These are phyloP conservation scores for Sarcophaga rosellei DNA, from an alignment of 2,888 invertebrate genomes.

Conservation along the genomic window DNA sequence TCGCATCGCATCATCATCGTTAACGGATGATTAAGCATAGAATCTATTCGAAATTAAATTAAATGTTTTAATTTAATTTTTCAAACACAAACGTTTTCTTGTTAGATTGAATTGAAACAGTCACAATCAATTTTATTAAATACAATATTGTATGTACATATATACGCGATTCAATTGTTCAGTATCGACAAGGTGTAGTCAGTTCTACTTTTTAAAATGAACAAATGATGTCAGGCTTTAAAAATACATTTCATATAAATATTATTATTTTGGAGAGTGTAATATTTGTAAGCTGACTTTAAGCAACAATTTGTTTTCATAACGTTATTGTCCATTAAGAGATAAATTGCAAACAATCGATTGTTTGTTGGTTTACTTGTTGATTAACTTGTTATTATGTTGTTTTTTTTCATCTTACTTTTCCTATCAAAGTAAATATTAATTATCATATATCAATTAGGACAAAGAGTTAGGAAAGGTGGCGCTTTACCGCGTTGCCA, in stretches of 20 bases:
- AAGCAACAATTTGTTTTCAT: no score
- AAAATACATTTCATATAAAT: conserved; percentile 1
- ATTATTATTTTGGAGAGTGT: not conserved
- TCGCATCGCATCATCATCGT: conserved; percentile 32
- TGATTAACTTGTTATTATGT: no score
- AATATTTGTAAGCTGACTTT: no score
- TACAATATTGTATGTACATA: not conserved
- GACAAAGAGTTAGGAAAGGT: no score
- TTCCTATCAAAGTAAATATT: no score
- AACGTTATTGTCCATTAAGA: no score
- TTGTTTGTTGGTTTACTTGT: no score
- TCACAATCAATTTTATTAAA: not conserved
- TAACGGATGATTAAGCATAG: conserved; percentile 52
- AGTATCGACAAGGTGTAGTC: conserved; percentile 22
- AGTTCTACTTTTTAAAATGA: not conserved
- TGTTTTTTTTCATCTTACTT: no score
- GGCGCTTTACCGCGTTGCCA: no score
- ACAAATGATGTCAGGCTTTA: conserved; percentile 35
- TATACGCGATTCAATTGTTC: conserved; percentile 14
- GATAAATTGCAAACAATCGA: no score
- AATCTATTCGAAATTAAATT: conserved; percentile 17
- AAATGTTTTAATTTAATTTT: conserved; percentile 9
- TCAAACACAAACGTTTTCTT: conserved; percentile 5
- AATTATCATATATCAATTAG: no score
- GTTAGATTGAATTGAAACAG: not conserved